These are phyloP conservation scores for Danionella dracula DNA, from an alignment of 2,797 vertebrate species.

Conservation along the genomic window DNA sequence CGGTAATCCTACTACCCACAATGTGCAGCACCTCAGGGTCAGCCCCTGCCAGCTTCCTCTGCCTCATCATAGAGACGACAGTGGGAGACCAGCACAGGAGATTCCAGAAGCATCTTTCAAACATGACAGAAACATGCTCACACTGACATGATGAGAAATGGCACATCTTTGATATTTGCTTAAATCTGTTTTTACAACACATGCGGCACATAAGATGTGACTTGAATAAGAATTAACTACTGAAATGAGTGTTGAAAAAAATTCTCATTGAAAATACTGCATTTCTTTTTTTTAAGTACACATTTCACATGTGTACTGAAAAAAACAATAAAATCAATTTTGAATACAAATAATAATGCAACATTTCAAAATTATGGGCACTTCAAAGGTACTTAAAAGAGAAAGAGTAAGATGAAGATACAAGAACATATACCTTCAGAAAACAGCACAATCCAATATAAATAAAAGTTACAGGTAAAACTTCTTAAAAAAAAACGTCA, in stretches of 20 bases:
- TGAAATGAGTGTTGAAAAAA: not conserved
- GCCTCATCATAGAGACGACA: not conserved
- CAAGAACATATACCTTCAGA: too few relatives aligned
- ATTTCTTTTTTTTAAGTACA: too few relatives aligned
- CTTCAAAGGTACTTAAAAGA: too few relatives aligned
- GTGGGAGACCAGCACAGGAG: not conserved
- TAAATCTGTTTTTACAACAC: not conserved
- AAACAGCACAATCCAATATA: too few relatives aligned
- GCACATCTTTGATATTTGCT: not conserved
- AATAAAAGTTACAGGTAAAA: too few relatives aligned
- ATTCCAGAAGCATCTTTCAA: conserved; percentile 8
- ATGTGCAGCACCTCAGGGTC: conserved; percentile 58
- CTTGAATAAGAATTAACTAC: not conserved
- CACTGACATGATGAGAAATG: conserved; percentile 11
- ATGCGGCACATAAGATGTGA: not conserved
- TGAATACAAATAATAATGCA: too few relatives aligned
- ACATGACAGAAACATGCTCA: conserved; percentile 18
- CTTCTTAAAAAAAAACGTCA: too few relatives aligned
- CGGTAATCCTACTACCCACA: conserved; percentile 59
- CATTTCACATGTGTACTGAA: too few relatives aligned
- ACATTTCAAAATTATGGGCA: too few relatives aligned
- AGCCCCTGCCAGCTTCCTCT: conserved; percentile 58
- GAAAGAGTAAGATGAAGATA: too few relatives aligned
- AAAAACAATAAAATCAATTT: too few relatives aligned
- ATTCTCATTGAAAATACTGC: not conserved